A percentile compares a stretch with the other conserved stretches of the same genome.
These are phyloP conservation scores for Pantherophis alleghaniensis DNA, from an alignment of 2,797 vertebrate species.

Conservation along the genomic window DNA sequence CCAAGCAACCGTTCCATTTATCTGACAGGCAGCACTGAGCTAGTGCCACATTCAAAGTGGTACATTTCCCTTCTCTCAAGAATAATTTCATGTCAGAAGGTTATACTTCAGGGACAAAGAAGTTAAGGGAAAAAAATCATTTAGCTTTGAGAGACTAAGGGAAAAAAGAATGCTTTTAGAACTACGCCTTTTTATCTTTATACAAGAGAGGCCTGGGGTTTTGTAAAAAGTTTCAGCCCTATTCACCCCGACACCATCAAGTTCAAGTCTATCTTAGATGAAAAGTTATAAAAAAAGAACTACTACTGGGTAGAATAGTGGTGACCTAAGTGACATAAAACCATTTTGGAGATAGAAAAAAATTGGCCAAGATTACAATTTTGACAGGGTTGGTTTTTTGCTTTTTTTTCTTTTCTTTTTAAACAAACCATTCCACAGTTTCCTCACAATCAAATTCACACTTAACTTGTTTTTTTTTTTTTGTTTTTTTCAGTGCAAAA, in stretches of 20 bases:
- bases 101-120: conserved; percentile 11
- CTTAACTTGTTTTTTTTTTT: not conserved
- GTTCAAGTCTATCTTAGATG: conserved; percentile 11
- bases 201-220: not conserved
- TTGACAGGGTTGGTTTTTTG: not conserved
- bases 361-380: not conserved
- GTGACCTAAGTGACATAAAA: not conserved
- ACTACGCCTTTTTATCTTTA: not conserved
- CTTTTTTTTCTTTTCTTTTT: not conserved
- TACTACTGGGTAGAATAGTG: not conserved
- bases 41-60: not conserved
- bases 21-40: not conserved
- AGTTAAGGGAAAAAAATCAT: not conserved
- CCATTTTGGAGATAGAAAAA: not conserved
- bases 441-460: not conserved
- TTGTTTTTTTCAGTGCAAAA: not conserved
- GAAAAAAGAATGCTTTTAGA: not conserved
- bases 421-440: not conserved
- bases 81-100: conserved; percentile 23
- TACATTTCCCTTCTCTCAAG: not conserved
- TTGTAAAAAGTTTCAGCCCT: not conserved
- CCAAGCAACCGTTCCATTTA: not conserved
- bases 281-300: not conserved
- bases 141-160: not conserved
- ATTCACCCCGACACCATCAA: not conserved